Evolutionary conservation across 2,797 vertebrate species (phyloP), one percentile per base, ranked within the genome.

Genomic region (Gambusia yucatana): DNA sequence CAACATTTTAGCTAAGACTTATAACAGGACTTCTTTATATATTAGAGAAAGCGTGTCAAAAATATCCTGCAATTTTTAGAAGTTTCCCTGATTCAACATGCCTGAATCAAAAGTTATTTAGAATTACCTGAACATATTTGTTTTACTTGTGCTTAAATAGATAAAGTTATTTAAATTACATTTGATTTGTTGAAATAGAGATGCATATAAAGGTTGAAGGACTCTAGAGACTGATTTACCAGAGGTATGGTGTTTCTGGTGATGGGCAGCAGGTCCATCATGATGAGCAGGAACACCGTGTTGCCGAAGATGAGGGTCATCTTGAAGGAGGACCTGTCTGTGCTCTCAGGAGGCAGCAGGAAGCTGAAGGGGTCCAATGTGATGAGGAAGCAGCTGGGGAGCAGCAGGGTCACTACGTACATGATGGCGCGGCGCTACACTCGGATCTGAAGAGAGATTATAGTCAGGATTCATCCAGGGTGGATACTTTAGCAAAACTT

Each of bases 301-400:
- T 96, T 97, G 50, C 95, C 96, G 85, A 97, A 86, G 71, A 96
- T 95, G 36, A 96, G 93, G 33, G 95, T 96, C 90, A 96, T 96
- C 92, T 97, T 96, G 84, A 97, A 96, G 44, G 95, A 82, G 3
- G 93, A 94, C 0, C 94, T 86, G 78, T 95, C 96, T 16, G 73
- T 83, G 0, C n/a, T 92, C 76, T 96, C 90, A 10, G 93, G 92
- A 0, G 95, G 96, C 69, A 97, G 90, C 80, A 95, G 91, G 91
- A 97, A 97, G 88, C 96, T 96, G 83, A 96, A 93, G 76, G 97
- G 91, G n/a, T 97, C 94, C 7, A 96, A 93, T 6, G 93, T 89
- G 77, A 96, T 92, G 77, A 97, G 95, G 87, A 96, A 96, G 88
- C 89, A 91, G 78, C 96, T 97, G 81, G 93, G 95, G 57, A 96